Base-by-base conservation (phyloP, 2,797 vertebrate species). In the Bryconaethiops microstoma region DNA sequence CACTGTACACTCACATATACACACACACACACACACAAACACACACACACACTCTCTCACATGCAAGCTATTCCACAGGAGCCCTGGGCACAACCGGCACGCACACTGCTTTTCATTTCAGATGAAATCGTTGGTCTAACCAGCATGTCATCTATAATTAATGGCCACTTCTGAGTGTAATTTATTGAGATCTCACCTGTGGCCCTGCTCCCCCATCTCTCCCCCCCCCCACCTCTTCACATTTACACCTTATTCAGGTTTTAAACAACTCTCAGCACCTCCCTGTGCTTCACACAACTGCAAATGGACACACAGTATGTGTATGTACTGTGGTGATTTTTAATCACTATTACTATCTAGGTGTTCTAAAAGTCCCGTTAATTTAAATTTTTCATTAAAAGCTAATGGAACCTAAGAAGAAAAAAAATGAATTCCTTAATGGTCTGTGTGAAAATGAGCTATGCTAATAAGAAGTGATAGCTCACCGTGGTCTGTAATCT, bases 151-250 rank as follows among this genome's bases (percentile, higher is more conserved):
- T 97, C 89, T 95, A 94, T 96, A 96, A 97, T 96, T 95, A 93
- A 96, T 95, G 91, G 90, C 82, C 90, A 92, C 93, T 96, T 95
- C 91, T 80, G 87, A 92, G 84, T 90, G 89, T 94, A 95, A 95
- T 95, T 96, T 95, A 94, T 94, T 95, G 94, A 94, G 95, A 93
- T 93, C 91, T 97, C 95, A 96, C 94, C 95, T 94, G 89, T 94
- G 91, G 92, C 91, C 91, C 93, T 93, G 94, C 87, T 60, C 81
- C 90, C 85, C 79, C 86, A 79, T 88, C 90, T 86, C 91, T 89
- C n/a, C n/a, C 91, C 84, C 40, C 80, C 35, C 50, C 70, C 81
- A 85, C 86, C 80, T 82, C 82, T 83, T 84, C 83, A 82, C 70
- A 80, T 79, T 79, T 79, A 79, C 85, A 78, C 78, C 48, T 48